These are phyloP conservation scores for Solenopsis fugax DNA, from an alignment of 1,140 invertebrate species.

Conservation along the genomic window DNA sequence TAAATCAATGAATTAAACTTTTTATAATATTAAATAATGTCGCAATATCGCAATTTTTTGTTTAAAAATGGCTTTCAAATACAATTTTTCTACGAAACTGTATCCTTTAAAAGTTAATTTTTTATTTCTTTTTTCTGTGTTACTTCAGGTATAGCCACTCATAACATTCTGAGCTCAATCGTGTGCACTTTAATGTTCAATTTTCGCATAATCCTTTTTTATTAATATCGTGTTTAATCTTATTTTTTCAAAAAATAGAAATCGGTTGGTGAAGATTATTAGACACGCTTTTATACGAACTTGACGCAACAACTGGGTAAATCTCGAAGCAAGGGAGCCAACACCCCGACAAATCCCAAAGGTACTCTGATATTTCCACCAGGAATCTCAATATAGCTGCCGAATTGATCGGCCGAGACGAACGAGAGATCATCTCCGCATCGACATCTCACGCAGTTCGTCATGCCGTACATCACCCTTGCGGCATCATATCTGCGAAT, in stretches of 20 bases:
- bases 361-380: constrained; percentile 89
- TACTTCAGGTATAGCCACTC: neutral
- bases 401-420: constrained; percentile 90
- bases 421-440: constrained; percentile 89
- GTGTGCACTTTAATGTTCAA: neutral
- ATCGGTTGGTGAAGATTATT: neutral
- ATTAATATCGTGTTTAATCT: neutral
- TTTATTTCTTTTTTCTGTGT: neutral
- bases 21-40: neutral
- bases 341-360: constrained; percentile 89
- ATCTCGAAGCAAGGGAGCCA: constrained; percentile 88
- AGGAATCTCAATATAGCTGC: constrained; percentile 89
- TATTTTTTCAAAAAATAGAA: neutral
- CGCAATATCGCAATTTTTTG: neutral
- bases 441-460: constrained; percentile 87
- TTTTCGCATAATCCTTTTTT: neutral
- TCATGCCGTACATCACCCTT: constrained; percentile 89
- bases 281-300: constrained; percentile 49
- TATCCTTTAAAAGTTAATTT: neutral
- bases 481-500: constrained; percentile 88
- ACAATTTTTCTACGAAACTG: neutral
- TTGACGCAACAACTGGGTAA: constrained; percentile 84
- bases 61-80: neutral
- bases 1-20: neutral
- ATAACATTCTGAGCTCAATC: neutral